Base-by-base conservation (phyloP, 2,113 vertebrate species). In the Eudyptes chrysolophus region DNA sequence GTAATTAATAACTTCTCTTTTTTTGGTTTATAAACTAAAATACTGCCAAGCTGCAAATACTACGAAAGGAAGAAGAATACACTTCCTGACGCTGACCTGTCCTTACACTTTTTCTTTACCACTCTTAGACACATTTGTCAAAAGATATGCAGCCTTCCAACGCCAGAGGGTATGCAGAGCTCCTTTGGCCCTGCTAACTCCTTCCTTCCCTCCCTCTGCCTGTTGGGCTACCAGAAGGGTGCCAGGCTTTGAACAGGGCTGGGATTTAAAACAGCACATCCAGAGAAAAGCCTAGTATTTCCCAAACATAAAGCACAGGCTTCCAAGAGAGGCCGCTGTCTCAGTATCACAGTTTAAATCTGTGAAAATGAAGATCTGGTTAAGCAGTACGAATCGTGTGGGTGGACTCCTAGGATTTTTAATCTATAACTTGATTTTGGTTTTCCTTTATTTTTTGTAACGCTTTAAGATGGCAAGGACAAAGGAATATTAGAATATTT, bases 111-210 rank as follows among this genome's bases (percentile, higher is more conserved):
- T 51, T 21, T 42, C 30, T 42, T 34, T 10, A n/a, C 30, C 10
- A 4, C 77, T 54, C 30, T 20, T 16, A 42, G 24, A 27, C 29
- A 8, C 36, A 4, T 13, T 13, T 27, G 32, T 11, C 38, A 38
- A 49, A 55, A 32, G 42, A 25, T 32, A 30, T 16, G 42, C 49
- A 42, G 65, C 16, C 30, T 70, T 42, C n/a, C 48, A n/a, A 6
- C 13, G 13, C 10, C 26, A 11, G 42, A 57, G 57, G 1, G 24
- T 6, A 10, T 3, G 21, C 5, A 1, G 7, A 21, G 34, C 38
- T 27, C 18, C 52, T 32, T 6, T 13, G 46, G 36, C 72, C n/a
- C n/a, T 12, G 30, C 48, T 9, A 18, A 24, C 21, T 18, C 65
- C 48, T 30, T 42, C 55, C 40, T 48, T 26, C 26, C 46, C 24